Percentiles rank a stretch among this genome's conserved stretches.
Evolutionary conservation across 2,797 vertebrate genomes (phyloP).

Genomic region (Perodicticus potto): DNA sequence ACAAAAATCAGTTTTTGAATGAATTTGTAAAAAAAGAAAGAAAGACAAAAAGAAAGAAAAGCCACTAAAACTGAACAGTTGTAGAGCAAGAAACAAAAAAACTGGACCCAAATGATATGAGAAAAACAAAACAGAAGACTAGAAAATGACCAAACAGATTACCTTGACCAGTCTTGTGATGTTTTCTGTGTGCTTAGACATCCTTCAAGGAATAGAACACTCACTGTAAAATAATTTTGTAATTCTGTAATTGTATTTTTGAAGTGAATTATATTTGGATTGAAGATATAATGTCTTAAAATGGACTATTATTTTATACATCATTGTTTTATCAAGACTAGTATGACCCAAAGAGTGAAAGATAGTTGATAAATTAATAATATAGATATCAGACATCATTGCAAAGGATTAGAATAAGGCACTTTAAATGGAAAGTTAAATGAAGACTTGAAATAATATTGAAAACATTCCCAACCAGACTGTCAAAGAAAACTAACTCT

Average conservation of each 20-base stretch:
- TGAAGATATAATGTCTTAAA: not conserved
- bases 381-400: not conserved
- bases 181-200: not conserved
- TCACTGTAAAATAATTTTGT: not conserved
- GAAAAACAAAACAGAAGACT: not conserved
- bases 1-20: too few relatives aligned
- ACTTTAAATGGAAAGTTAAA: not conserved
- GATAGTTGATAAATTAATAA: not conserved
- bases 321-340: not conserved
- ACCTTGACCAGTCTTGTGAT: not conserved
- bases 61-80: not conserved
- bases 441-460: not conserved
- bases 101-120: not conserved
- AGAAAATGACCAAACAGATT: not conserved
- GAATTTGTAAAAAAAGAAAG: too few relatives aligned
- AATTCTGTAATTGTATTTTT: not conserved
- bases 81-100: not conserved
- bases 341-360: not conserved
- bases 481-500: not conserved
- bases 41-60: too few relatives aligned
- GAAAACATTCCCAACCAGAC: not conserved
- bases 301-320: not conserved
- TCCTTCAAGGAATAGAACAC: not conserved
- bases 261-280: not conserved
- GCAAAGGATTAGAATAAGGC: not conserved